A percentile compares a stretch with the other conserved stretches of the same genome.
These are phyloP conservation scores for Taxidea taxus DNA, from an alignment of 2,113 vertebrate species.

Conservation along the genomic window DNA sequence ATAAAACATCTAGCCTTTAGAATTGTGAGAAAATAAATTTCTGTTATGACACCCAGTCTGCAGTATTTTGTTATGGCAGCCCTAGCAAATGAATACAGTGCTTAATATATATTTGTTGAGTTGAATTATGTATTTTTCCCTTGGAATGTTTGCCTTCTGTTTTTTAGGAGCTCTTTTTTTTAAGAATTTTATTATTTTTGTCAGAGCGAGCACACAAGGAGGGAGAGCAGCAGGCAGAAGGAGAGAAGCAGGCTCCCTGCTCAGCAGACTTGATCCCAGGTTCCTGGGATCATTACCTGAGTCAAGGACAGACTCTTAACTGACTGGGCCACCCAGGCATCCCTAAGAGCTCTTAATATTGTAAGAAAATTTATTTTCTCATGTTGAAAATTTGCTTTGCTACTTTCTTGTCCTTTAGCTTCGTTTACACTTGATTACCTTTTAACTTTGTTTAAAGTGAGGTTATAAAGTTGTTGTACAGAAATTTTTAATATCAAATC, in stretches of 20 bases:
- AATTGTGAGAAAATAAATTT: background rate
- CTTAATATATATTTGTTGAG: background rate
- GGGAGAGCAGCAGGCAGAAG: background rate
- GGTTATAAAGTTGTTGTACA: constrained; percentile 4
- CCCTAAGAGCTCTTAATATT: background rate
- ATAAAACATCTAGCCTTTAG: background rate
- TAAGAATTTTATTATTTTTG: background rate
- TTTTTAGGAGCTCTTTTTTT: background rate
- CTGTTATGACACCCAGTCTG: background rate
- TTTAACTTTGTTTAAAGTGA: background rate
- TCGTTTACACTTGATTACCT: constrained; percentile 33
- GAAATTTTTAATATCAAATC: background rate
- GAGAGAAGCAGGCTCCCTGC: background rate
- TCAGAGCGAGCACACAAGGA: background rate
- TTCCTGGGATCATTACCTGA: background rate
- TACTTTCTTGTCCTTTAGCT: constrained; percentile 1
- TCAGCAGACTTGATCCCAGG: background rate
- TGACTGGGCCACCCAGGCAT: background rate
- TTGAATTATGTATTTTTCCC: background rate
- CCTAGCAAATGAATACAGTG: background rate
- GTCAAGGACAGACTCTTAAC: background rate
- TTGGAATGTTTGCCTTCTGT: background rate
- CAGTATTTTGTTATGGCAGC: background rate
- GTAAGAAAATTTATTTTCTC: constrained; percentile 17
- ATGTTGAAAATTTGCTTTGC: background rate